These are phyloP conservation scores for Mylabris phalerata DNA, from an alignment of 1,140 invertebrate species.

Conservation along the genomic window DNA sequence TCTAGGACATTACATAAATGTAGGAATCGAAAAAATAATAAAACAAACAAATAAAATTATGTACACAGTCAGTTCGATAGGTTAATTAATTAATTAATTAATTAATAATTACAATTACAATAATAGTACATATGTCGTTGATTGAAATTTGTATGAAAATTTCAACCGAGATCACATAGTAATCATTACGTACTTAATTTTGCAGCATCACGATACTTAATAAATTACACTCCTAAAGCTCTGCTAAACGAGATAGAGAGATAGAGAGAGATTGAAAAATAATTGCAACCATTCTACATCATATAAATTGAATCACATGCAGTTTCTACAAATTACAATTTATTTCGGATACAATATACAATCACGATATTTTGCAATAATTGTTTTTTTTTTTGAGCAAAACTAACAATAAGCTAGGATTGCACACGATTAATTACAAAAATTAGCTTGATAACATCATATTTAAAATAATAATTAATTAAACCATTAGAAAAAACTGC, in stretches of 20 bases:
- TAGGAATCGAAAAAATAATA: conserved; percentile 11
- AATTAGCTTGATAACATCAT: conserved; percentile 3
- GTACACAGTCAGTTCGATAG: conserved; percentile 11
- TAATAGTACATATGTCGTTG: too few relatives aligned
- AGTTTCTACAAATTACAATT: too few relatives aligned
- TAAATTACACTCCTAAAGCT: too few relatives aligned
- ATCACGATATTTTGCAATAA: too few relatives aligned
- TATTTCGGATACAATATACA: too few relatives aligned
- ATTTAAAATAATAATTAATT: neutral
- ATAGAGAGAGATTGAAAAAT: too few relatives aligned
- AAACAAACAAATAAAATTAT: conserved; percentile 3
- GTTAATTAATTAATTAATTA: neutral
- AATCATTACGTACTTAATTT: conserved; percentile 9
- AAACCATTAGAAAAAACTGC: conserved; percentile 3
- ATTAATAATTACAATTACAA: too few relatives aligned
- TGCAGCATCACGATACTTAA: conserved; percentile 9
- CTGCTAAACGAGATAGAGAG: too few relatives aligned
- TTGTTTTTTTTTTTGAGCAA: conserved; percentile 5
- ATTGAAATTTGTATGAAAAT: neutral
- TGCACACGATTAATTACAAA: too few relatives aligned
- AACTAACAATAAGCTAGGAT: neutral
- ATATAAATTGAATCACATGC: too few relatives aligned
- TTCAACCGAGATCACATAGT: conserved; percentile 13
- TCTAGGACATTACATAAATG: conserved; percentile 8
- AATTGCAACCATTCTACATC: too few relatives aligned